A percentile compares a stretch with the other conserved stretches of the same genome.
phyloP scores from a whole-genome alignment of 2,113 vertebrate genomes.

The Sus scrofa region T2T-Sscrofa CM000817.6:27045001-27045500 shows the following conservation, averaged over 20 bases:
- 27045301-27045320: background rate
- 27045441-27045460: constrained; percentile 34
- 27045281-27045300: background rate
- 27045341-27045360: background rate
- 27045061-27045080: background rate
- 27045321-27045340: background rate
- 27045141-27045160: background rate
- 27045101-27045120: background rate
- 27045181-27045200: background rate
- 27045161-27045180: background rate
- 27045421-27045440: background rate
- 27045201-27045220: background rate
- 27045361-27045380: background rate
- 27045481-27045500: constrained; percentile 14
- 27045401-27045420: background rate
- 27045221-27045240: too few species aligned
- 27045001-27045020: background rate
- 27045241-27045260: too few species aligned
- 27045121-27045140: background rate
- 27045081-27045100: background rate
- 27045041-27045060: background rate
- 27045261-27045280: background rate
- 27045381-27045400: background rate
- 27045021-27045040: background rate
- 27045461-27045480: constrained; percentile 7